Percentiles rank a stretch among this genome's conserved stretches.
phyloP scores from a whole-genome alignment of 2,888 invertebrate species.

The Andrena fulva region DNA sequence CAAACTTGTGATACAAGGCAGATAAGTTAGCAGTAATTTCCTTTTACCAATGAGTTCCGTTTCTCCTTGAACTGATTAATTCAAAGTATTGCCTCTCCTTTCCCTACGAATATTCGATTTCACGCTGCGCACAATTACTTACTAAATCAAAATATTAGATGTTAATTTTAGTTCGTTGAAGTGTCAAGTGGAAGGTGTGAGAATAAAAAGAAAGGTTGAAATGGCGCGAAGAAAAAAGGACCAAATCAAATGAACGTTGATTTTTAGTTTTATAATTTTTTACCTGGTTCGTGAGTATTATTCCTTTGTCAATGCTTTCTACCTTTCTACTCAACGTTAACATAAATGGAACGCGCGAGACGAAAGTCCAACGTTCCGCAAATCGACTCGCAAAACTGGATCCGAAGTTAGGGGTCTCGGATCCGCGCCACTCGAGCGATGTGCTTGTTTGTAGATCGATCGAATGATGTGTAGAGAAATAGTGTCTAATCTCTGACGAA shows the following conservation, averaged over 20 bases:
- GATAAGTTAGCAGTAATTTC: neutral
- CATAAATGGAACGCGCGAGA: neutral
- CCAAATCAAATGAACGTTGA: neutral
- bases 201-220: neutral
- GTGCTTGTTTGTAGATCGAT: neutral
- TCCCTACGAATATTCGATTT: neutral
- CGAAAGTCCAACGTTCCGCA: neutral
- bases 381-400: conserved; percentile 7
- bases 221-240: neutral
- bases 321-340: neutral
- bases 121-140: neutral
- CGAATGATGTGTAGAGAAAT: neutral
- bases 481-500: neutral
- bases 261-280: neutral
- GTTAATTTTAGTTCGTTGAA: conserved; percentile 1
- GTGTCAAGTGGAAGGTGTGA: neutral
- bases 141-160: neutral
- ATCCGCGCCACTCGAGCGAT: neutral
- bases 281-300: neutral
- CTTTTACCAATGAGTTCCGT: neutral
- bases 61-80: neutral
- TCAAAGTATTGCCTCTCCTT: neutral
- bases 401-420: conserved; percentile 20
- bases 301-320: neutral
- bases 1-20: neutral